Conservation (phyloP, 2,113 vertebrate genomes). For the Lontra canadensis region DNA sequence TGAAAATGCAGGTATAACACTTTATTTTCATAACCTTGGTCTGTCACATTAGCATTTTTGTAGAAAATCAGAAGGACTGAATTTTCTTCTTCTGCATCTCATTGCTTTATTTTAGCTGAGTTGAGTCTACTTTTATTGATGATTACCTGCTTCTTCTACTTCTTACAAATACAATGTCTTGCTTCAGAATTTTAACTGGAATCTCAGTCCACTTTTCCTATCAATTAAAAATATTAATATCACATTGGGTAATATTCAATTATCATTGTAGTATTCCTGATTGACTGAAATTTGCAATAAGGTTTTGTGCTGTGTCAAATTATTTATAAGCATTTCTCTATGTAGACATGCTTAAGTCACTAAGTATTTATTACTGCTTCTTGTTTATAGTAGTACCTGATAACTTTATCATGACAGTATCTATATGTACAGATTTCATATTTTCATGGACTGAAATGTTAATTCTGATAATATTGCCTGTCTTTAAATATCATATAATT, state of each 20-base stretch:
- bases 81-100: background rate
- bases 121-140: background rate
- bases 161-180: background rate
- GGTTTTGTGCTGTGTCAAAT: background rate
- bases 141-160: background rate
- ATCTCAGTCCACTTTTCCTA: background rate
- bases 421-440: background rate
- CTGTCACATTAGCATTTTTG: background rate
- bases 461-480: background rate
- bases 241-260: background rate
- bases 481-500: background rate
- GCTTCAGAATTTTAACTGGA: background rate
- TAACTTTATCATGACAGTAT: background rate
- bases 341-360: background rate
- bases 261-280: background rate
- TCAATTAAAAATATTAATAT: background rate
- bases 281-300: background rate
- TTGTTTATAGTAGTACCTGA: background rate
- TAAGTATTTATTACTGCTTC: background rate
- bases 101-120: background rate
- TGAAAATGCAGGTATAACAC: background rate
- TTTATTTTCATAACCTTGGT: background rate
- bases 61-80: background rate
- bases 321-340: constrained; percentile 6
- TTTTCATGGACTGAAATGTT: background rate